Evolutionary conservation across 2,797 vertebrate genomes (phyloP), one percentile per base, ranked within the genome.

Genomic region (Anomalospiza imberbis): DNA sequence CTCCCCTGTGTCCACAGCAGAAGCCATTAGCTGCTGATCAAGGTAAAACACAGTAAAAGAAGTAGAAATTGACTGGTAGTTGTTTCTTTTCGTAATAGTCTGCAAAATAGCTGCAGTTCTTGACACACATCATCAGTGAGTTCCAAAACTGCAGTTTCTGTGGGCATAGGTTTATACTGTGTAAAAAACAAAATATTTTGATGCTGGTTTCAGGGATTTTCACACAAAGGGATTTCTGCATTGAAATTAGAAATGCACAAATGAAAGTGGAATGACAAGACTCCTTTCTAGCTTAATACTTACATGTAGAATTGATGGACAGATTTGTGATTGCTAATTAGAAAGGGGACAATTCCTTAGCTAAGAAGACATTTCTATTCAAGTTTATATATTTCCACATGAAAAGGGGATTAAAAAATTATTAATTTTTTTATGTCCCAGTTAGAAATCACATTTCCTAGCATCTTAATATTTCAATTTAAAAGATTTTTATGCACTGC

Each of bases 261-360:
- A 63, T 25, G 6, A 79, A 38, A 80, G 40, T 40, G 25, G 42
- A 76, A 74, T 45, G 25, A 48, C 21, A 51, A 62, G 29, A 15
- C 42, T 53, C 55, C 66, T 89, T 87, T 73, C 36, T 47, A 40
- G 34, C 14, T 51, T 32, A 29, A 44, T 60, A 45, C 10, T 72
- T 82, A 38, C 22, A 28, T 17, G 7, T 53, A 67, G 48, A 94
- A 86, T 25, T 95, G 67, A 95, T 62, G 81, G 50, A 58, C 66
- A 88, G 60, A 74, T 71, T 66, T 81, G 34, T 57, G 55, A 70
- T 86, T 95, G 51, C 42, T 95, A 86, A 93, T 93, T 95, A 86
- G 19, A 45, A 97, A 95, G 58, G 17, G 48, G 54, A 77, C 51
- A 75, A 91, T 73, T 95, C 47, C 26, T 57, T 75, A 63, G 61